Evolutionary conservation across 1,140 invertebrate genomes (phyloP).

Genomic region (Latrodectus geometricus): DNA sequence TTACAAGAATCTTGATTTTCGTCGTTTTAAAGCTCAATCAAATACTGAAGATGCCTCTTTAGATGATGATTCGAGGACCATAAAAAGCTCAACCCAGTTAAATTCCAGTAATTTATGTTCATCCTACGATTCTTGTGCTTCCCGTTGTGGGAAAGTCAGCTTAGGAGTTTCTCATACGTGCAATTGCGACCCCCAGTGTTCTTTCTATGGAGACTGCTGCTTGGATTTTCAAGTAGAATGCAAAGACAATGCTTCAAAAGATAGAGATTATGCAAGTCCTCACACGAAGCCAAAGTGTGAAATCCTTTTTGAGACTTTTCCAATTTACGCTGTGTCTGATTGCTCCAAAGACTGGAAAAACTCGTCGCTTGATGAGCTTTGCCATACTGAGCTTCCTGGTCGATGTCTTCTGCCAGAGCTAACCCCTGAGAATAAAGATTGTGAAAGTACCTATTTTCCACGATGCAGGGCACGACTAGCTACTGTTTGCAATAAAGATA

Average conservation of each 20-base stretch:
- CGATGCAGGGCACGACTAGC: not conserved
- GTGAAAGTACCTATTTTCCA: not conserved
- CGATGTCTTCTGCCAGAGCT: conserved; percentile 5
- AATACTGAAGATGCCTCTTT: not conserved
- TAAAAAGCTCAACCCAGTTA: no score
- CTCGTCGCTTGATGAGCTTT: not conserved
- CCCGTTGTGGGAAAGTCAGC: conserved; percentile 24
- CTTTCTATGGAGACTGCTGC: conserved; percentile 47
- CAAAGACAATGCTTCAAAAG: not conserved
- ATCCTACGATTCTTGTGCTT: conserved; percentile 44
- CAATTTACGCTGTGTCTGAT: not conserved
- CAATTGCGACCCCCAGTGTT: conserved; percentile 42
- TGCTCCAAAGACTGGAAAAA: not conserved
- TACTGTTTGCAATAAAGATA: conserved; percentile 4
- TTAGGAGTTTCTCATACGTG: conserved; percentile 19
- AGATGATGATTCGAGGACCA: no score
- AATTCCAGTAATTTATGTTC: conserved; percentile 16
- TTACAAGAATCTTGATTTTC: not conserved
- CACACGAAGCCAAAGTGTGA: not conserved
- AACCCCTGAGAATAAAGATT: not conserved
- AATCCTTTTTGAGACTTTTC: conserved; percentile 2
- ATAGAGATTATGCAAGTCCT: not conserved
- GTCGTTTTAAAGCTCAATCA: not conserved
- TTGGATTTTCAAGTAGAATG: conserved; percentile 25
- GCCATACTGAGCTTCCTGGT: not conserved